phyloP scores from a whole-genome alignment of 2,113 vertebrate genomes.

The Noturus placidus region DNA sequence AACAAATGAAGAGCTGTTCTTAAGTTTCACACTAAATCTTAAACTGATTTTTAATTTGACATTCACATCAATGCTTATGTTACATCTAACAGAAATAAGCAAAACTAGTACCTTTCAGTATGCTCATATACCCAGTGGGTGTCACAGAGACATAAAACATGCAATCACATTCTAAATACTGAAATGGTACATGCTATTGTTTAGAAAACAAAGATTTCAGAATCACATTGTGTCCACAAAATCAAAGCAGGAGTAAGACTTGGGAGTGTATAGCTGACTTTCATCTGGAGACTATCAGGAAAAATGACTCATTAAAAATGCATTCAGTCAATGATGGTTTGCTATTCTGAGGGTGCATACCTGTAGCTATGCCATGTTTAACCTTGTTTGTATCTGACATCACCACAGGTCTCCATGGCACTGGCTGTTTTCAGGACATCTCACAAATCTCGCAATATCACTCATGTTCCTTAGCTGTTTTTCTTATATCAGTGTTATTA shows the following conservation, averaged over 20 bases:
- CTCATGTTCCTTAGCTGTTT: slow-evolving; percentile 7
- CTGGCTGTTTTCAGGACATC: slow-evolving; percentile 10
- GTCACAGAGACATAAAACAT: not conserved
- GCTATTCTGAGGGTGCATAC: slow-evolving; percentile 26
- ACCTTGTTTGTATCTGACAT: slow-evolving; percentile 46
- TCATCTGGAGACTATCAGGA: slow-evolving; percentile 53
- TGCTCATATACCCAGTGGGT: not conserved
- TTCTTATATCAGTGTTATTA: not conserved
- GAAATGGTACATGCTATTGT: not conserved
- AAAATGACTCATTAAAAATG: slow-evolving; percentile 52
- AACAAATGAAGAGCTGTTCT: not conserved
- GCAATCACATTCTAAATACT: not conserved
- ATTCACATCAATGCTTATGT: not conserved
- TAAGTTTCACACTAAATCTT: not conserved
- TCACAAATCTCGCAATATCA: slow-evolving; percentile 14
- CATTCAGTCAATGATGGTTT: slow-evolving; percentile 50
- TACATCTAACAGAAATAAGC: not conserved
- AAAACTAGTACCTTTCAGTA: not conserved
- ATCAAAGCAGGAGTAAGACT: slow-evolving; percentile 1
- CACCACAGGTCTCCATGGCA: slow-evolving; percentile 41
- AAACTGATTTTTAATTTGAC: not conserved
- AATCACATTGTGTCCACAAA: slow-evolving; percentile 10
- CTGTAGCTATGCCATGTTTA: slow-evolving; percentile 42
- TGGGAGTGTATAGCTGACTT: slow-evolving; percentile 1
- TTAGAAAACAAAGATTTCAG: not conserved